These are phyloP conservation scores for Echiichthys vipera DNA, from an alignment of 2,797 vertebrate species.

Conservation along the genomic window DNA sequence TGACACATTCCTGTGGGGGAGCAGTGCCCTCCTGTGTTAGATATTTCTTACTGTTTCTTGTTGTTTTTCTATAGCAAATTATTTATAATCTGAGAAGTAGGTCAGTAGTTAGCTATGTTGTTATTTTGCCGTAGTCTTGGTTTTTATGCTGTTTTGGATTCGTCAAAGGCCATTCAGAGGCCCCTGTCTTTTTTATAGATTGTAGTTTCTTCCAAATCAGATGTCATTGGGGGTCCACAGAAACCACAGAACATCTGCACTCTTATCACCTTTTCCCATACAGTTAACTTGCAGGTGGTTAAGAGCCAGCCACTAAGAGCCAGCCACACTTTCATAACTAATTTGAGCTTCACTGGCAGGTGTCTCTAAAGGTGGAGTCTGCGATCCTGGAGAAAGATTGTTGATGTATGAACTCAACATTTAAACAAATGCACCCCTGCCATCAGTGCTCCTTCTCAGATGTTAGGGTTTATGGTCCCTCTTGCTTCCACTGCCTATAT, in stretches of 20 bases:
- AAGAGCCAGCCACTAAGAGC: constrained; percentile 22
- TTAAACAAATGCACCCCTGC: too few species aligned
- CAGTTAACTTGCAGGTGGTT: constrained; percentile 50
- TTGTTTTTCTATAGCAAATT: neutral
- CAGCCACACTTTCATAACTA: neutral
- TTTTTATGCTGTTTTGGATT: constrained; percentile 15
- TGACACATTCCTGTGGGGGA: constrained; percentile 21
- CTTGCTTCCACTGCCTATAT: too few species aligned
- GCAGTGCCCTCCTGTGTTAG: neutral
- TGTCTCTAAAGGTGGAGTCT: neutral
- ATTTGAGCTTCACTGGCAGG: neutral
- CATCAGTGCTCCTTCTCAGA: too few species aligned
- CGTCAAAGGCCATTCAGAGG: neutral
- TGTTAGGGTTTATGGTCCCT: too few species aligned
- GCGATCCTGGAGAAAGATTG: too few species aligned
- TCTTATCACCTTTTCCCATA: constrained; percentile 80
- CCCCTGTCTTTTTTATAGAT: constrained; percentile 36
- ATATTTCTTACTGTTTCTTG: neutral
- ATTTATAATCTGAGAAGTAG: neutral
- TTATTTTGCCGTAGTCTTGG: neutral
- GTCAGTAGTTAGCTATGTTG: neutral
- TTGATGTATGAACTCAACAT: too few species aligned
- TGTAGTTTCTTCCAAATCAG: constrained; percentile 63
- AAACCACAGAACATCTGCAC: constrained; percentile 70
- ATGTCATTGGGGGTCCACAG: constrained; percentile 29